Evolutionary conservation across 2,888 invertebrate species (phyloP).

Genomic region (Tetramorium bicarinatum): DNA sequence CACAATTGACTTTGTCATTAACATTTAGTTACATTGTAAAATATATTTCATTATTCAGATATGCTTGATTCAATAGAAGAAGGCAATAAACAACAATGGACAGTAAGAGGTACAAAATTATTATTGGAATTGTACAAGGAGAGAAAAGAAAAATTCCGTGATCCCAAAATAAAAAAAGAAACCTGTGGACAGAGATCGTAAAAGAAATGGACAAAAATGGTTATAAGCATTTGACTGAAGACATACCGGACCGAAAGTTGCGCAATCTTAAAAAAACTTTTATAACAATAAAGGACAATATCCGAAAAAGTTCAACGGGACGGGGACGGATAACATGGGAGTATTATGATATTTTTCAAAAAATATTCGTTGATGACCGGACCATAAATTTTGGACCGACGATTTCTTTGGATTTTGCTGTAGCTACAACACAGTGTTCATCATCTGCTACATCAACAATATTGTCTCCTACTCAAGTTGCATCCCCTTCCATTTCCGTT

Average conservation of each 20-base stretch:
- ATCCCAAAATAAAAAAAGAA: background rate
- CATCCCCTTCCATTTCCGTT: background rate
- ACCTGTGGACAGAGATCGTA: background rate
- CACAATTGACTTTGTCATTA: background rate
- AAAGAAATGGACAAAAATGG: background rate
- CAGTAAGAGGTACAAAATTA: background rate
- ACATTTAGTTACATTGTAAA: background rate
- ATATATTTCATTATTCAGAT: conserved; percentile 10
- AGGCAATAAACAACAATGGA: background rate
- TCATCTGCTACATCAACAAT: background rate
- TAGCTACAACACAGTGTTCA: background rate
- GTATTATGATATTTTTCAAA: background rate
- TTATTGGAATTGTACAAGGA: conserved; percentile 4
- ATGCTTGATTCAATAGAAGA: background rate
- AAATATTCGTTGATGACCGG: background rate
- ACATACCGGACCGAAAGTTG: conserved; percentile 5
- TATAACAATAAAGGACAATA: conserved; percentile 4
- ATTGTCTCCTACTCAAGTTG: background rate
- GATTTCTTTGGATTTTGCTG: background rate
- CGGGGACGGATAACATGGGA: background rate
- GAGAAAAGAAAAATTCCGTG: background rate
- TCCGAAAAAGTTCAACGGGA: background rate
- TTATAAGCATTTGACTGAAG: background rate
- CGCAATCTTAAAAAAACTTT: conserved; percentile 9
- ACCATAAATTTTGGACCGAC: conserved; percentile 18